Evolutionary conservation across 2,113 vertebrate species (phyloP).

Genomic region (Scolopax mira): DNA sequence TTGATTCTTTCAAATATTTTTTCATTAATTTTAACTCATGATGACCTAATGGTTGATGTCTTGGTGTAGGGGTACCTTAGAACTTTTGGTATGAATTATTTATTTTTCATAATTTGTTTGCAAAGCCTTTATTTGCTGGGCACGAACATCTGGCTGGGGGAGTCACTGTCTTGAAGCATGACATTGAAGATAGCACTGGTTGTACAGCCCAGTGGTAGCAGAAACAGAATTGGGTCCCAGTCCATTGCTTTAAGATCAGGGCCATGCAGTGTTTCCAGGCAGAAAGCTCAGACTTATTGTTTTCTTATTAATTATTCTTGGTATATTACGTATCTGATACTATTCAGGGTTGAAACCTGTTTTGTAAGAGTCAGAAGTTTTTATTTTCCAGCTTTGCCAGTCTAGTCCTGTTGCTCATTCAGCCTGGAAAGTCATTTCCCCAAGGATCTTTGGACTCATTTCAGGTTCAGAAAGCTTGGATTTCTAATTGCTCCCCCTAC

Average conservation of each 20-base stretch:
- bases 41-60: not conserved
- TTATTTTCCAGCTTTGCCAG: not conserved
- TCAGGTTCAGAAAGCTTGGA: not conserved
- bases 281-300: not conserved
- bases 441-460: not conserved
- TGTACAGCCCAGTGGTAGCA: not conserved
- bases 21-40: not conserved
- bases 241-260: not conserved
- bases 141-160: not conserved
- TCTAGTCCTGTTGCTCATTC: not conserved
- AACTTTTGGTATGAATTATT: not conserved
- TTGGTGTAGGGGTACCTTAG: not conserved
- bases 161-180: not conserved
- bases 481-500: not conserved
- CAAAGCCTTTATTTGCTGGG: not conserved
- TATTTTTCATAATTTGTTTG: not conserved
- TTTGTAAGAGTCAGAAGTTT: not conserved
- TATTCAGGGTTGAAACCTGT: not conserved
- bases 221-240: not conserved
- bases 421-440: not conserved
- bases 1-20: not conserved
- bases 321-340: not conserved
- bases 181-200: not conserved
- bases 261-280: not conserved
- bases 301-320: not conserved